A percentile compares a stretch with the other conserved stretches of the same genome.
phyloP scores from a whole-genome alignment of 1,140 invertebrate genomes.

The Battus philenor region DNA sequence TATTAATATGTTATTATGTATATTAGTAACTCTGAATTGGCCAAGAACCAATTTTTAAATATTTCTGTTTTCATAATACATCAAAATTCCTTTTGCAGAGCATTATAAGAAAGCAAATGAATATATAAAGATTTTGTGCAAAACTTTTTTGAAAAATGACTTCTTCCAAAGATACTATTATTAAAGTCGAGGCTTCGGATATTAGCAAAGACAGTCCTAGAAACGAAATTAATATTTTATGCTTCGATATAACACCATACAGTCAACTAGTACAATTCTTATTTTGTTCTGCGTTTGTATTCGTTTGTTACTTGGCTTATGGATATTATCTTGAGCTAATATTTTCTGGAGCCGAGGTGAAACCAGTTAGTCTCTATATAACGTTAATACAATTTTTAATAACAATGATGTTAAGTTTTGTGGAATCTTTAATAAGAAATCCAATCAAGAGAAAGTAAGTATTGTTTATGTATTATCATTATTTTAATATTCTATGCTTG shows the following conservation, averaged over 20 bases:
- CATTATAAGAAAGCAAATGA: no score
- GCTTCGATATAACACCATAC: constrained; percentile 83
- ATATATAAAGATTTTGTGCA: no score
- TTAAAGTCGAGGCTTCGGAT: constrained; percentile 43
- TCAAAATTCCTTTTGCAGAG: no score
- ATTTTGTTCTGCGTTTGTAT: constrained; percentile 86
- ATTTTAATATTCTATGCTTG: no score
- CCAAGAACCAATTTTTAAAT: no score
- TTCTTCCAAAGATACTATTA: constrained; percentile 48
- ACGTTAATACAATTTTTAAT: constrained; percentile 94
- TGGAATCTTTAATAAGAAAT: constrained; percentile 83
- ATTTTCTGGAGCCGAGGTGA: constrained; percentile 91
- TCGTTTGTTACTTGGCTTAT: constrained; percentile 92
- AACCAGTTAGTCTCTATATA: constrained; percentile 93
- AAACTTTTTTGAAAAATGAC: constrained; percentile 30
- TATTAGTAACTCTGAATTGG: no score
- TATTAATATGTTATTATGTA: no score
- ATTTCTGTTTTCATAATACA: no score
- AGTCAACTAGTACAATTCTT: constrained; percentile 84
- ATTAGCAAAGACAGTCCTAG: constrained; percentile 27
- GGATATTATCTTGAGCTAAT: constrained; percentile 96
- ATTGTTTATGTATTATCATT: no score
- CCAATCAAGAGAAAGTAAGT: constrained; percentile 82
- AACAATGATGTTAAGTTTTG: constrained; percentile 88
- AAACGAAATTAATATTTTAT: constrained; percentile 80